A percentile compares a stretch with the other conserved stretches of the same genome.
These are phyloP conservation scores for Microctenopoma stevenorrisi DNA, from an alignment of 2,797 vertebrate genomes.

Conservation along the genomic window DNA sequence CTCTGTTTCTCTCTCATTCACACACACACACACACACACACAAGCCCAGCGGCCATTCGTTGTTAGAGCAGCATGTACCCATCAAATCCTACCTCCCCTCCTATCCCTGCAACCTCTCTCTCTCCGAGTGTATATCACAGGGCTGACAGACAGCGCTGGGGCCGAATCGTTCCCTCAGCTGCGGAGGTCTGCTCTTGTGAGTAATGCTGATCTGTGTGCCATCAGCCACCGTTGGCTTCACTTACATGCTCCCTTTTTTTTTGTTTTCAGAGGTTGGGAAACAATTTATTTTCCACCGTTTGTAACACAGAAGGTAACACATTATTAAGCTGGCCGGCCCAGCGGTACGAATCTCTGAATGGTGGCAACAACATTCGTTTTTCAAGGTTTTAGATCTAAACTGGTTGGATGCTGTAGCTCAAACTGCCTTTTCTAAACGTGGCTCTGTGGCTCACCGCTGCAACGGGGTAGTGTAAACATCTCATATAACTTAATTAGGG, in stretches of 20 bases:
- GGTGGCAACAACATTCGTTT: constrained; percentile 41
- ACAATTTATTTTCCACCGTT: constrained; percentile 54
- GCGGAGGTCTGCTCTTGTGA: constrained; percentile 65
- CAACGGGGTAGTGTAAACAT: constrained; percentile 26
- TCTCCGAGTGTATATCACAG: constrained; percentile 61
- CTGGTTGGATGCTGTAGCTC: neutral
- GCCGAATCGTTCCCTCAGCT: constrained; percentile 62
- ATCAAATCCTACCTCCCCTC: constrained; percentile 67
- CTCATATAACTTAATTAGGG: constrained; percentile 44
- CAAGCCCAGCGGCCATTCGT: constrained; percentile 59
- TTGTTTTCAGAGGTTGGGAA: constrained; percentile 45
- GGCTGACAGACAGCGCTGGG: constrained; percentile 70
- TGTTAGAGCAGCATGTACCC: constrained; percentile 75
- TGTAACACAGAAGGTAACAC: constrained; percentile 27
- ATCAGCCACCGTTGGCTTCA: constrained; percentile 58
- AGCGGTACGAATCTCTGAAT: constrained; percentile 5
- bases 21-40: constrained; percentile 28
- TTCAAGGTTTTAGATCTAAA: constrained; percentile 28
- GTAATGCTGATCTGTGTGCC: constrained; percentile 61
- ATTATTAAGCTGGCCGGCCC: constrained; percentile 36
- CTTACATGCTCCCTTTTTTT: constrained; percentile 27
- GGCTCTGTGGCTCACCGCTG: constrained; percentile 7
- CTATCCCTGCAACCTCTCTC: constrained; percentile 46
- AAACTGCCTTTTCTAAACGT: constrained; percentile 18
- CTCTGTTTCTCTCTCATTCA: constrained; percentile 34